These are phyloP conservation scores for Sebastes hubbsi DNA, from an alignment of 2,797 vertebrate species.

Conservation along the genomic window DNA sequence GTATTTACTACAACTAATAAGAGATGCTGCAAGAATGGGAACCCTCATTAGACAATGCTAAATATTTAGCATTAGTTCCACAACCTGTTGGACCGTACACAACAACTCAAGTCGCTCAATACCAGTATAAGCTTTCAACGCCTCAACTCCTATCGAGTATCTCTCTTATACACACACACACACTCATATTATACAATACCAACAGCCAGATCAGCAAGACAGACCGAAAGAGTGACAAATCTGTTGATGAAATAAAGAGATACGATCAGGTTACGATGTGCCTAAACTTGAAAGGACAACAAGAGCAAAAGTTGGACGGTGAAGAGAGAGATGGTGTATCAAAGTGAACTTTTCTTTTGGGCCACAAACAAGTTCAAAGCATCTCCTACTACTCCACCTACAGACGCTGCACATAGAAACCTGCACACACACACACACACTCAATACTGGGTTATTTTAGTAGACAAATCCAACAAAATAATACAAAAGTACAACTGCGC, in stretches of 20 bases:
- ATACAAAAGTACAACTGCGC: background rate
- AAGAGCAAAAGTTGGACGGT: background rate
- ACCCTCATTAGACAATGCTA: background rate
- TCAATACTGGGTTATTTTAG: conserved; percentile 5
- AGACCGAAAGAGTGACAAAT: background rate
- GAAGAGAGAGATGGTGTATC: background rate
- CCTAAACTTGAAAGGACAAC: conserved; percentile 10
- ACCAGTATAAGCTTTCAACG: background rate
- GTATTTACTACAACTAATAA: background rate
- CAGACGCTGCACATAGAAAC: background rate
- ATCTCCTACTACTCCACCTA: conserved; percentile 12
- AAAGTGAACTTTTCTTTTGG: conserved; percentile 24
- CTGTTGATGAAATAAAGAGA: background rate
- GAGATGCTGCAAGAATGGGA: background rate
- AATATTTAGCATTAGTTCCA: background rate
- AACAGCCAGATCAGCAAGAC: background rate
- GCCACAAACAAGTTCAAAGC: conserved; percentile 5
- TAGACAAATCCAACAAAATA: conserved; percentile 14
- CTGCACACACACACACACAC: background rate
- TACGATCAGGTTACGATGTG: background rate
- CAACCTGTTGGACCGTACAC: background rate
- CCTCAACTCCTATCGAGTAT: background rate
- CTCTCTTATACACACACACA: background rate
- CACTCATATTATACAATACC: background rate
- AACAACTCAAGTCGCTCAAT: background rate